Percentiles rank a stretch among this genome's conserved stretches.
These are phyloP conservation scores for Mythimna albipuncta DNA, from an alignment of 2,888 invertebrate species.

Conservation along the genomic window DNA sequence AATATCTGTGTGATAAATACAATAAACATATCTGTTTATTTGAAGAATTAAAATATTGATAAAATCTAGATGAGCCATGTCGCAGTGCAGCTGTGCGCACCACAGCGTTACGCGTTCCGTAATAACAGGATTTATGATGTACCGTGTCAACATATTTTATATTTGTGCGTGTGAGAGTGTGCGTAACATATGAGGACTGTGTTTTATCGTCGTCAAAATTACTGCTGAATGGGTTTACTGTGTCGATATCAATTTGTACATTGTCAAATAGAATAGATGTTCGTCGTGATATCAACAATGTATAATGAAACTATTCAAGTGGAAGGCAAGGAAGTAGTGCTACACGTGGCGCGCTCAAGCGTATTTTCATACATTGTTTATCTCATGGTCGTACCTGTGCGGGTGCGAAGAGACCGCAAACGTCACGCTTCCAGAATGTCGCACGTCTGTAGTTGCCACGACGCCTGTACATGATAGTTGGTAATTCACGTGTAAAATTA, in stretches of 20 bases:
- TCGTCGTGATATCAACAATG: neutral
- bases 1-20: neutral
- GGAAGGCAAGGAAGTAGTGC: neutral
- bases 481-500: neutral
- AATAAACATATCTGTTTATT: neutral
- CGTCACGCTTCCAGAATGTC: conserved; percentile 24
- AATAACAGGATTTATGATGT: conserved; percentile 27
- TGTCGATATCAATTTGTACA: neutral
- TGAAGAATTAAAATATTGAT: neutral
- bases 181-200: conserved; percentile 7
- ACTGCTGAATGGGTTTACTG: neutral
- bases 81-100: conserved; percentile 40
- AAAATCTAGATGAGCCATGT: conserved; percentile 15
- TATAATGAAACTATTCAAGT: neutral
- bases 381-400: neutral
- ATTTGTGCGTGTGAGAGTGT: conserved; percentile 11
- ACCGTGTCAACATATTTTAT: conserved; percentile 18
- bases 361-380: conserved; percentile 5
- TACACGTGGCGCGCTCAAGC: neutral
- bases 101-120: conserved; percentile 17
- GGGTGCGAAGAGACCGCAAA: conserved; percentile 15
- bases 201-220: conserved; percentile 15
- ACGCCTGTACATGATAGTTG: neutral
- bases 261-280: neutral
- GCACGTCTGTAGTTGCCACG: conserved; percentile 22